phyloP scores from a whole-genome alignment of 2,888 invertebrate species.

The Conus canariensis region DNA sequence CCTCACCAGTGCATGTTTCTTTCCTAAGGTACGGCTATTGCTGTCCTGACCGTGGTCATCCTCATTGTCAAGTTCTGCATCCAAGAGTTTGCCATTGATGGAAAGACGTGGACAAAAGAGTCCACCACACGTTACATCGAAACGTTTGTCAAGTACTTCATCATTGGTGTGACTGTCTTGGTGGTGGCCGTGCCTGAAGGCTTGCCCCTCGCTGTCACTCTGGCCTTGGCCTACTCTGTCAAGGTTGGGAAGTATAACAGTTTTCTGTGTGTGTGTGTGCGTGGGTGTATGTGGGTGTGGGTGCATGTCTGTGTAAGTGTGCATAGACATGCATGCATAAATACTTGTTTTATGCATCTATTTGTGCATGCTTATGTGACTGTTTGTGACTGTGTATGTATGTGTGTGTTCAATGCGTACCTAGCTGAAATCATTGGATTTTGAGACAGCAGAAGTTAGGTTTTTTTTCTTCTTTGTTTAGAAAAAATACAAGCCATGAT shows the following conservation, averaged over 20 bases:
- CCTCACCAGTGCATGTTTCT: too few species aligned
- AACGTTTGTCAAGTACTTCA: slow-evolving; percentile 96
- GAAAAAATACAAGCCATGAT: too few species aligned
- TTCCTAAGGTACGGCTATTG: slow-evolving; percentile 91
- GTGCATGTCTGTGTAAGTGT: not conserved
- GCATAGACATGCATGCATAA: not conserved
- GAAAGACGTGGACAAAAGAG: slow-evolving; percentile 81
- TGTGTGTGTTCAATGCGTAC: too few species aligned
- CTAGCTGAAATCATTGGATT: too few species aligned
- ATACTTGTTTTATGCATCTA: too few species aligned
- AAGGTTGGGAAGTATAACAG: slow-evolving; percentile 84
- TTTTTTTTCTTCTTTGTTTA: too few species aligned
- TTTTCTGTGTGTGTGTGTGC: not conserved
- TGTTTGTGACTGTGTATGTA: too few species aligned
- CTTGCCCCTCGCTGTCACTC: slow-evolving; percentile 97
- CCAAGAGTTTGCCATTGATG: slow-evolving; percentile 89
- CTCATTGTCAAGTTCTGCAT: slow-evolving; percentile 97
- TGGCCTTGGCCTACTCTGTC: slow-evolving; percentile 99
- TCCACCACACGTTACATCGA: slow-evolving; percentile 86
- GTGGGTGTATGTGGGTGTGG: not conserved
- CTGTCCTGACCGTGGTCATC: slow-evolving; percentile 97
- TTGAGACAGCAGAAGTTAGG: too few species aligned
- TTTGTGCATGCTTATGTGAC: too few species aligned
- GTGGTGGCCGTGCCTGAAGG: slow-evolving; percentile 99
- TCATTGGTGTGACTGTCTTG: slow-evolving; percentile 99